Evolutionary conservation across 1,140 invertebrate genomes (phyloP), one percentile per base, ranked within the genome.

Genomic region (Trichonephila clavata): DNA sequence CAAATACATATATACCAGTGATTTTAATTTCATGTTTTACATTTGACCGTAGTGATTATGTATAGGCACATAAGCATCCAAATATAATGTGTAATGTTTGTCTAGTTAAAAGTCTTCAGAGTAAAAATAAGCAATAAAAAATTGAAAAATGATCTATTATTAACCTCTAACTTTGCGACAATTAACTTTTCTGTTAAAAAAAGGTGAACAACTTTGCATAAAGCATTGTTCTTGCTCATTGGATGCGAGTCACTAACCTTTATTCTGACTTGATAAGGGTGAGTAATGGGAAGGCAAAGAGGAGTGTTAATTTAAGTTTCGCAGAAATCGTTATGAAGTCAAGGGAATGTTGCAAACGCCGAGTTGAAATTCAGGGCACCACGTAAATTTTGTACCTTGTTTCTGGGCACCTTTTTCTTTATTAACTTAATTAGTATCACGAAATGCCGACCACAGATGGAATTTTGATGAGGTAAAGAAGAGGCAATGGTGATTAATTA

Each of bases 401-500:
- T 84, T 84, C 43, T 84, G 43, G 21, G 43, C 81, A 84, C 43
- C 39, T 50, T 59, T 84, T 84, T 84, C 43, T 59, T 84, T 84
- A 84, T 84, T 84, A 84, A 65, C 86, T 87, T 87, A 87, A 87
- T 65, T 61, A 87, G 61, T 87, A 59, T 87, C 86, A 87, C 86
- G 86, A 87, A 87, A 65, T 87, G 86, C 60, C 86, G 32, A 63
- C 61, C 59, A n/a, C 86, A 65, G 59, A 87, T 65, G 59, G 86
- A 87, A 65, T 87, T 87, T 59, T 87, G 86, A 87, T 87, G 86
- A 65, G 86, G 61, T n/a, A 84, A 84, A 84, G 83, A 84, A 84
- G 83, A 84, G 57, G 60, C 86, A 87, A 87, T 87, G 86, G 86
- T 87, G 86, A 87, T 87, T 87, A 87, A 87, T 87, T 61, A 87